Percentiles rank a stretch among this genome's conserved stretches.
Evolutionary conservation across 2,113 vertebrate species (phyloP).

Genomic region (Athene noctua): DNA sequence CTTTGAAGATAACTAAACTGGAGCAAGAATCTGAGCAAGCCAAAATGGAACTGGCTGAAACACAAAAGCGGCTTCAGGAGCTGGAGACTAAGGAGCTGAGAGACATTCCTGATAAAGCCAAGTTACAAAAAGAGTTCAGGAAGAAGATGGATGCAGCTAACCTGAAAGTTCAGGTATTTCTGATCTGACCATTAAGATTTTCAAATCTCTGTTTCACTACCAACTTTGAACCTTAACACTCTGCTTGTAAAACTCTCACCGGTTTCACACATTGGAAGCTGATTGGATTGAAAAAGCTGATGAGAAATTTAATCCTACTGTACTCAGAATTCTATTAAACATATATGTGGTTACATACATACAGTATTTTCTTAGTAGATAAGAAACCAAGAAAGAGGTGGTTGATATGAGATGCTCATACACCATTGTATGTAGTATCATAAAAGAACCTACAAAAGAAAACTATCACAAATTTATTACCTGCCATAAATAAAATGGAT

Average conservation of each 20-base stretch:
- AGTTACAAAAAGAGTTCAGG: constrained; percentile 74
- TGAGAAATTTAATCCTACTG: background rate
- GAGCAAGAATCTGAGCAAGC: constrained; percentile 76
- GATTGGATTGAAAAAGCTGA: background rate
- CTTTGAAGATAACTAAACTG: constrained; percentile 74
- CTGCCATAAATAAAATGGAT: background rate
- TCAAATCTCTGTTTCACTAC: background rate
- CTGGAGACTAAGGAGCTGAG: constrained; percentile 74
- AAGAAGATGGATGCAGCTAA: constrained; percentile 79
- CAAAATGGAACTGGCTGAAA: constrained; percentile 73
- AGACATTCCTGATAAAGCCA: constrained; percentile 70
- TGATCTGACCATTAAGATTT: background rate
- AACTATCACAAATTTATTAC: background rate
- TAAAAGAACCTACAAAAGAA: background rate
- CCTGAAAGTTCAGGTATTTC: constrained; percentile 78
- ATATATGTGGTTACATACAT: background rate
- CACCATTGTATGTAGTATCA: background rate
- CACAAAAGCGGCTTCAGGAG: constrained; percentile 74
- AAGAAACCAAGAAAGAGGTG: background rate
- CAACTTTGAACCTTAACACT: background rate
- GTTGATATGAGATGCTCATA: background rate
- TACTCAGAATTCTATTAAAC: background rate
- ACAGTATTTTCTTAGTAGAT: background rate
- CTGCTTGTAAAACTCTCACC: background rate
- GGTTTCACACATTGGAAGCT: background rate